Evolutionary conservation across 2,797 vertebrate genomes (phyloP).

Genomic region (Hapalemur alaotrensis): DNA sequence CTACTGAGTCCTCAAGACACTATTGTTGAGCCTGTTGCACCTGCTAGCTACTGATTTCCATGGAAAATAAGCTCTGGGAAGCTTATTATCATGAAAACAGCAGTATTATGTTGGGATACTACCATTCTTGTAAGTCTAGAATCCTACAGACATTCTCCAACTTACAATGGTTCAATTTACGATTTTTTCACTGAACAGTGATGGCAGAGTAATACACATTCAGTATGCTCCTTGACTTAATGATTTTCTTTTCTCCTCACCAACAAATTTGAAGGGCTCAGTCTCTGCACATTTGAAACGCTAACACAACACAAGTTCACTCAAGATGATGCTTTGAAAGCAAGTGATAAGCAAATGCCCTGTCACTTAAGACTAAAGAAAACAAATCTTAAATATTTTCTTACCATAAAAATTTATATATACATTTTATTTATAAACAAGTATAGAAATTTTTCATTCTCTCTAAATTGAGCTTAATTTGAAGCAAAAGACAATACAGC

Average conservation of each 20-base stretch:
- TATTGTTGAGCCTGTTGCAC: neutral
- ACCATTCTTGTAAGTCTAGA: neutral
- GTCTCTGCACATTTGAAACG: neutral
- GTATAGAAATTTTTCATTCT: neutral
- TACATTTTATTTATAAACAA: neutral
- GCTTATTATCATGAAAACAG: neutral
- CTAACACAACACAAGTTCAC: neutral
- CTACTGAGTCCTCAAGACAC: neutral
- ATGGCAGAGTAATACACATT: neutral
- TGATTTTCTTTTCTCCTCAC: slow-evolving; percentile 2
- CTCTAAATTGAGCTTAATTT: neutral
- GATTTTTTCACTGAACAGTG: neutral
- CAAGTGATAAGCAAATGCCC: neutral
- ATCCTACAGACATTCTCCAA: neutral
- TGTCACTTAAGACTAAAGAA: neutral
- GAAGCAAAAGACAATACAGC: neutral
- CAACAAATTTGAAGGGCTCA: neutral
- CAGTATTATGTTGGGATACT: neutral
- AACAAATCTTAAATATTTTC: neutral
- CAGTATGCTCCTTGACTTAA: neutral
- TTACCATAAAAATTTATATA: neutral
- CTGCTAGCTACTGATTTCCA: neutral
- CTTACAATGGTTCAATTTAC: neutral
- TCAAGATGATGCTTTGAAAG: neutral
- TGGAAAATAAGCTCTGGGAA: slow-evolving; percentile 37